Percentiles rank a stretch among this genome's conserved stretches.
phyloP scores from a whole-genome alignment of 2,888 invertebrate genomes.

The Masnerella sp. region DNA sequence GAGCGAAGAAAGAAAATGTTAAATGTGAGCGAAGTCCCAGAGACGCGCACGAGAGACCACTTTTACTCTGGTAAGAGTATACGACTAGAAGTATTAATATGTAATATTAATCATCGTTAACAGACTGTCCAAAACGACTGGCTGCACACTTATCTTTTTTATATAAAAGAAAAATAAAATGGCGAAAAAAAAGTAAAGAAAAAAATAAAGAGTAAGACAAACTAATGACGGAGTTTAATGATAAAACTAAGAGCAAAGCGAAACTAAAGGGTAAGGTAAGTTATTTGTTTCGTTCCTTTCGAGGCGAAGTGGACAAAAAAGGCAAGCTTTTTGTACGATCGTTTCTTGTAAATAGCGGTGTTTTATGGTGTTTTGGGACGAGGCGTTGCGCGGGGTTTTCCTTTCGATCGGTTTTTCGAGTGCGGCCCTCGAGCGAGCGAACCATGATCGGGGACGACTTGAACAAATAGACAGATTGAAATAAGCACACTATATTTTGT shows the following conservation, averaged over 20 bases:
- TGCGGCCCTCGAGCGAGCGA: neutral
- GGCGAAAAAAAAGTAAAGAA: constrained; percentile 25
- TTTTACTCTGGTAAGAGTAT: constrained; percentile 77
- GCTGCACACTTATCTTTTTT: constrained; percentile 66
- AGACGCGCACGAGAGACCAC: constrained; percentile 70
- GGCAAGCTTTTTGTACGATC: neutral
- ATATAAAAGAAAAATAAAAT: constrained; percentile 41
- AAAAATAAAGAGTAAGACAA: constrained; percentile 1
- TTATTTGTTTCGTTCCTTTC: too few relatives aligned
- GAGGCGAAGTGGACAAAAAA: too few relatives aligned
- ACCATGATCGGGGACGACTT: neutral
- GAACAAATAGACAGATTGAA: too few relatives aligned
- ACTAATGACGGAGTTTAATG: neutral
- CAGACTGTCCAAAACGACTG: constrained; percentile 74
- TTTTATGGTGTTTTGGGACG: neutral
- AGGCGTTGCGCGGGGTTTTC: too few relatives aligned
- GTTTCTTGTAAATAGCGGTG: neutral
- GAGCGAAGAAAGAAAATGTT: constrained; percentile 1
- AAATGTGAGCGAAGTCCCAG: constrained; percentile 24
- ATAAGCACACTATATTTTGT: constrained; percentile 24
- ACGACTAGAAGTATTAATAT: constrained; percentile 78
- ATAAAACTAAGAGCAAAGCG: neutral
- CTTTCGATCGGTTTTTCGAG: too few relatives aligned
- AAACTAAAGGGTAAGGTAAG: neutral
- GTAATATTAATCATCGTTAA: constrained; percentile 73